These are phyloP conservation scores for Corythoichthys haematopterus DNA, from an alignment of 2,113 vertebrate species.

Conservation along the genomic window DNA sequence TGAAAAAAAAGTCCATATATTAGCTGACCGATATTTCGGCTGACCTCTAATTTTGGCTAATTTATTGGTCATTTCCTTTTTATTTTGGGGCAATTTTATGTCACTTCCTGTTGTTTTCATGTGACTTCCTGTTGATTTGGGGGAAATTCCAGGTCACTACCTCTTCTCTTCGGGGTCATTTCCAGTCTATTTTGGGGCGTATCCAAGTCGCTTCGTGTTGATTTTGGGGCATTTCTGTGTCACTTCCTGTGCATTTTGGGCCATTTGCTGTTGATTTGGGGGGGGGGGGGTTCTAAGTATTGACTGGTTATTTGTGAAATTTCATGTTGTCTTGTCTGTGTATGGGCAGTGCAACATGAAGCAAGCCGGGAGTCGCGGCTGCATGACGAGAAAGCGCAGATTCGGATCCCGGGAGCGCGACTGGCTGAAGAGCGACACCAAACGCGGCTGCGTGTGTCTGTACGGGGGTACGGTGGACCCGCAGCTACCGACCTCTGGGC, in stretches of 20 bases:
- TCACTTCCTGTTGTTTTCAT: too few relatives aligned
- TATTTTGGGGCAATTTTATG: too few relatives aligned
- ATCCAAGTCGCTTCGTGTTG: too few relatives aligned
- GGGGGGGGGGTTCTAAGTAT: background rate
- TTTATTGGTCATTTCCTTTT: too few relatives aligned
- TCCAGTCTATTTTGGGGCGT: too few relatives aligned
- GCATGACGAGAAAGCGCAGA: constrained; percentile 79
- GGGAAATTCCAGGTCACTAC: background rate
- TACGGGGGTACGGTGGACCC: constrained; percentile 74
- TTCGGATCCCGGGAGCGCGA: constrained; percentile 87
- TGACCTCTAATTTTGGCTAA: too few relatives aligned
- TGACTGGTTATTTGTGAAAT: background rate
- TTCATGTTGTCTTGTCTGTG: constrained; percentile 2
- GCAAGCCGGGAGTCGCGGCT: constrained; percentile 81
- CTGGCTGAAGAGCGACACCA: constrained; percentile 84
- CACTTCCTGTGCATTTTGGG: too few relatives aligned
- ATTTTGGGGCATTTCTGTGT: background rate
- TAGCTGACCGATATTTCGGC: too few relatives aligned
- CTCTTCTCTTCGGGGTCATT: too few relatives aligned
- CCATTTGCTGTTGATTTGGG: too few relatives aligned
- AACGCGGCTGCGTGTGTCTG: constrained; percentile 85
- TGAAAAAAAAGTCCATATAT: too few relatives aligned
- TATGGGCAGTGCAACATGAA: constrained; percentile 86
- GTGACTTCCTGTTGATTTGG: too few relatives aligned
- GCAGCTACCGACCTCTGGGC: constrained; percentile 52